Percentiles rank a stretch among this genome's conserved stretches.
phyloP scores from a whole-genome alignment of 2,888 invertebrate species.

The Trichogramma evanescens region DNA sequence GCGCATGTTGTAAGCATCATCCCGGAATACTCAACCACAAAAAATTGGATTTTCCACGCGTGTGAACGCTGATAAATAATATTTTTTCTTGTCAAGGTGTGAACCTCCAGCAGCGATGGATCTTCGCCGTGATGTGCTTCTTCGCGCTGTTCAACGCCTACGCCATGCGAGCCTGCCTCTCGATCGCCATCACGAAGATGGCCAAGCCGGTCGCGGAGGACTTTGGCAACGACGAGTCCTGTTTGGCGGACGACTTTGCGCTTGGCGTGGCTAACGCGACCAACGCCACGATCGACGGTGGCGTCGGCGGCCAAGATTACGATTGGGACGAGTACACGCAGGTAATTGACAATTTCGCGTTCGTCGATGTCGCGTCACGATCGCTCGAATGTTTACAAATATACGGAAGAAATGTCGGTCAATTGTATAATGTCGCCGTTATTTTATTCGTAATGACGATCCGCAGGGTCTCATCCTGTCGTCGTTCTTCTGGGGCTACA shows the following conservation, averaged over 20 bases:
- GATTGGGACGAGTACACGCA: constrained; percentile 20
- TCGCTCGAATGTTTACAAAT: neutral
- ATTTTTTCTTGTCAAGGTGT: constrained; percentile 16
- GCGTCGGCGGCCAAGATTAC: constrained; percentile 2
- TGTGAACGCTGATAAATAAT: too few relatives aligned
- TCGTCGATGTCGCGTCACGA: neutral
- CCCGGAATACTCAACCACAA: too few relatives aligned
- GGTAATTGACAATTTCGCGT: neutral
- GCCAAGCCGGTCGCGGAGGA: constrained; percentile 38
- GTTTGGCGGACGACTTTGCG: neutral
- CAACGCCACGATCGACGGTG: neutral
- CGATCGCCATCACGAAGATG: constrained; percentile 67
- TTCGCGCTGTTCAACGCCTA: constrained; percentile 67
- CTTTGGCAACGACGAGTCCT: constrained; percentile 14
- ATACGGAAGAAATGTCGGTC: neutral
- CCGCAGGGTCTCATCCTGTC: constrained; percentile 71
- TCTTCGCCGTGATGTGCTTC: constrained; percentile 58
- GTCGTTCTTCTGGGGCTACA: constrained; percentile 81
- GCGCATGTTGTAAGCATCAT: too few relatives aligned
- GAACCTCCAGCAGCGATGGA: constrained; percentile 40
- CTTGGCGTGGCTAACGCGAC: neutral
- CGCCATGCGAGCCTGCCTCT: constrained; percentile 67
- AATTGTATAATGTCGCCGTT: neutral
- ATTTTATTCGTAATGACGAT: neutral
- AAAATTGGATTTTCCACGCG: too few relatives aligned